Percentiles rank a stretch among this genome's conserved stretches.
Evolutionary conservation across 2,888 invertebrate genomes (phyloP).

Genomic region (Limnephilus rhombicus): DNA sequence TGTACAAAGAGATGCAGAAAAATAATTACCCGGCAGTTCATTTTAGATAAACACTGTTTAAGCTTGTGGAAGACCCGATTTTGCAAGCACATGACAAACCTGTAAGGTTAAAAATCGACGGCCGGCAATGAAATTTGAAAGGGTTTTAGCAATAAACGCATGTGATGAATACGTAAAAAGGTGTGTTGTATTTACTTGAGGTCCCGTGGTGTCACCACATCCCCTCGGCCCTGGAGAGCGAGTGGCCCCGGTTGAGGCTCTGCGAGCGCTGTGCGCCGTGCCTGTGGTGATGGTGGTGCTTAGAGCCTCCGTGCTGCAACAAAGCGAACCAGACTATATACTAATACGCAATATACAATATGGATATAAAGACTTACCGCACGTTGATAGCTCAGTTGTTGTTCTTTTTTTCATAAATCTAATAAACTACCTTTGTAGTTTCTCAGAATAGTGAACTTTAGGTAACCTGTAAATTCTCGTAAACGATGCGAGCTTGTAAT

Average conservation of each 20-base stretch:
- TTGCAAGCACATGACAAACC: not conserved
- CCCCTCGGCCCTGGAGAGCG: conserved; percentile 83
- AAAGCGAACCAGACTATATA: conserved; percentile 59
- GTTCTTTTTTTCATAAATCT: not conserved
- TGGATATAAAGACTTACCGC: not conserved
- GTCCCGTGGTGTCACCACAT: conserved; percentile 90
- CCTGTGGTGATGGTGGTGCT: conserved; percentile 79
- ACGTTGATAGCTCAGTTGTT: not conserved
- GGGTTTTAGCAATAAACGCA: not conserved
- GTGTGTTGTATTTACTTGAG: conserved; percentile 70
- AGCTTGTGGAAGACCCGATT: too few species aligned
- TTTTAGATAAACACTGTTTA: too few species aligned
- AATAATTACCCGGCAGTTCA: too few species aligned
- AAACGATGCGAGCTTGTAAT: not conserved
- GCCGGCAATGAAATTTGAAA: not conserved
- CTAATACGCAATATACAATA: not conserved
- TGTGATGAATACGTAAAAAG: not conserved
- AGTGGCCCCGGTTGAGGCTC: conserved; percentile 86
- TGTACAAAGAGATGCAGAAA: too few species aligned
- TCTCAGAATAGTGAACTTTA: too few species aligned
- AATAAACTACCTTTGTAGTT: not conserved
- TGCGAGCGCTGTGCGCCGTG: conserved; percentile 83
- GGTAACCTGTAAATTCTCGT: not conserved
- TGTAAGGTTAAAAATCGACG: not conserved
- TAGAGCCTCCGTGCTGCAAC: conserved; percentile 82